Evolutionary conservation across 2,113 vertebrate genomes (phyloP).

Genomic region (Aythya baeri): DNA sequence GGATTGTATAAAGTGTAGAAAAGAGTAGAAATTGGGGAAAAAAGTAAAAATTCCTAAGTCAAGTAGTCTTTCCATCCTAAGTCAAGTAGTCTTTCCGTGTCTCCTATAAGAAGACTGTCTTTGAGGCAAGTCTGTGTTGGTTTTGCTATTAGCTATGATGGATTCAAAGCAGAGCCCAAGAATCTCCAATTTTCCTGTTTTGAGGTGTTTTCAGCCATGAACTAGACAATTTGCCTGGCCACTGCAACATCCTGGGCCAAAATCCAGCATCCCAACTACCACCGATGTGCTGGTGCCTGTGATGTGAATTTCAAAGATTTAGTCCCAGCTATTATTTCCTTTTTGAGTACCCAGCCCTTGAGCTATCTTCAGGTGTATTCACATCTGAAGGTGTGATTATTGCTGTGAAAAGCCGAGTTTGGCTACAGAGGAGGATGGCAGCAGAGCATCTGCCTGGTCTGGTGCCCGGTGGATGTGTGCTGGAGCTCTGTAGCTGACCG

Average conservation of each 20-base stretch:
- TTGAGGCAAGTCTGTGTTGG: not conserved
- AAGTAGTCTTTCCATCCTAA: not conserved
- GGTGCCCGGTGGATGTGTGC: fast-evolving
- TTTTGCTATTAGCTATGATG: not conserved
- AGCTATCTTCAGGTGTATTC: not conserved
- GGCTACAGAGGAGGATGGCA: not conserved
- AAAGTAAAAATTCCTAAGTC: not conserved
- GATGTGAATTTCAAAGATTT: not conserved
- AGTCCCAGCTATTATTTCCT: not conserved
- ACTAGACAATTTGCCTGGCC: not conserved
- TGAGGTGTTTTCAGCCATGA: not conserved
- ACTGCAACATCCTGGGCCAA: not conserved
- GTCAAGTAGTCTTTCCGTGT: not conserved
- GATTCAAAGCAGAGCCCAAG: not conserved
- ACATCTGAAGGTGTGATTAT: not conserved
- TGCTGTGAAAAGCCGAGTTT: not conserved
- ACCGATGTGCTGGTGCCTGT: not conserved
- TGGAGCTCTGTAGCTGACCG: not conserved
- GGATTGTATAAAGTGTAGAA: not conserved
- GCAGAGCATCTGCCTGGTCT: not conserved
- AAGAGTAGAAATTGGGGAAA: not conserved
- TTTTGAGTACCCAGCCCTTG: not conserved
- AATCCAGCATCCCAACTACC: not conserved
- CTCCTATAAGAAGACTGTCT: not conserved
- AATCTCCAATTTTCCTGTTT: not conserved